These are phyloP conservation scores for Macrotrachela quadricornifera DNA, from an alignment of 1,140 invertebrate species.

Conservation along the genomic window DNA sequence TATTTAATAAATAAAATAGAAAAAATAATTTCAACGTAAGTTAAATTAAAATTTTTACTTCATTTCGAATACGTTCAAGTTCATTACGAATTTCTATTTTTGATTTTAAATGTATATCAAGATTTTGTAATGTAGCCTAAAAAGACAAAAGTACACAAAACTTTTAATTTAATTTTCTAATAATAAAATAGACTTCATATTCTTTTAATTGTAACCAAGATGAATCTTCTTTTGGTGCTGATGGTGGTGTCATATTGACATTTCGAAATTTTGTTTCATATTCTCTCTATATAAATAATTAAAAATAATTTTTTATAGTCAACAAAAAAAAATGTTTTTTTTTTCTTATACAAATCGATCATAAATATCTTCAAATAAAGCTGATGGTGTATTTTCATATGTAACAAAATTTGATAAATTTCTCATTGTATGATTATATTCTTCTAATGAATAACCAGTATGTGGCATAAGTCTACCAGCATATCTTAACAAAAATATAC, in stretches of 20 bases:
- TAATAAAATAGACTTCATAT: not conserved
- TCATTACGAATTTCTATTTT: not conserved
- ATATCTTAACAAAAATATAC: too few relatives aligned
- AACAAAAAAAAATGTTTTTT: not conserved
- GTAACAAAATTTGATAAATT: too few relatives aligned
- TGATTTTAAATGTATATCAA: not conserved
- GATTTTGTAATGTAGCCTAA: not conserved
- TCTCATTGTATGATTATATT: too few relatives aligned
- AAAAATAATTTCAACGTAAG: too few relatives aligned
- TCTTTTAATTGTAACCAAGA: conserved; percentile 5
- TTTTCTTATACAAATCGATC: not conserved
- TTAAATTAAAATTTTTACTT: not conserved
- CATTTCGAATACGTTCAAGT: not conserved
- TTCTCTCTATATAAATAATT: not conserved
- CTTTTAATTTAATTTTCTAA: not conserved
- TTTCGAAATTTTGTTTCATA: not conserved
- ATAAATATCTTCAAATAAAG: not conserved
- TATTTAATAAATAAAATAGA: too few relatives aligned
- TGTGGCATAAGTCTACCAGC: too few relatives aligned
- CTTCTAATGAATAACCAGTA: too few relatives aligned
- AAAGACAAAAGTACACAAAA: not conserved
- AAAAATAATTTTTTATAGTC: not conserved
- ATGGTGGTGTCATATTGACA: too few relatives aligned
- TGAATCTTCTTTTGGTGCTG: not conserved
- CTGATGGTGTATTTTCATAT: not conserved